These are phyloP conservation scores for Anarrhichthys ocellatus DNA, from an alignment of 2,113 vertebrate species.

Conservation along the genomic window DNA sequence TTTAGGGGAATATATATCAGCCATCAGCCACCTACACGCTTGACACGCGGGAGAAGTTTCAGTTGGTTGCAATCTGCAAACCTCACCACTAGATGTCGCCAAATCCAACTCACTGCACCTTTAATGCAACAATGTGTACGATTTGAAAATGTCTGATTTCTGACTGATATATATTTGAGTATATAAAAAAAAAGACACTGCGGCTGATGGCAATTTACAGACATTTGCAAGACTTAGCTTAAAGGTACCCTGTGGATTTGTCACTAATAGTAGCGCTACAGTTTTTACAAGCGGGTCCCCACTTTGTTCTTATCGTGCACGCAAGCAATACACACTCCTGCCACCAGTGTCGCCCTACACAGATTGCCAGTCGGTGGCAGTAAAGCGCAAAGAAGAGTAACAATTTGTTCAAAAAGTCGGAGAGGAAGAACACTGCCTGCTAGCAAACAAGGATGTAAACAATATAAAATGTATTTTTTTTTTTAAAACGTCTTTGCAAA, in stretches of 20 bases:
- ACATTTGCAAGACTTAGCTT: neutral
- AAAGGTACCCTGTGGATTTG: neutral
- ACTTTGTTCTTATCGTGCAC: neutral
- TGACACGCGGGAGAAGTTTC: neutral
- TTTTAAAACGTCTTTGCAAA: neutral
- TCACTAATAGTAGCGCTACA: neutral
- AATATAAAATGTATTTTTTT: neutral
- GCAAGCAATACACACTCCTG: neutral
- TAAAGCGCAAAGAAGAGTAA: neutral
- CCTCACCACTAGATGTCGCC: neutral
- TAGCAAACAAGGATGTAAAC: constrained; percentile 13
- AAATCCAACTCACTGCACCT: neutral
- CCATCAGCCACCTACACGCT: no score
- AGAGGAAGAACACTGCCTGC: neutral
- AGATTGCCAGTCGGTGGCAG: neutral
- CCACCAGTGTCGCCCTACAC: no score
- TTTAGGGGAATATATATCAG: no score
- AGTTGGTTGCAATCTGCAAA: neutral
- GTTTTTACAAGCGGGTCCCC: neutral
- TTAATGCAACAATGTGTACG: neutral
- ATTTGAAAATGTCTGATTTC: neutral
- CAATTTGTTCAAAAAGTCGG: neutral
- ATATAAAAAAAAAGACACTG: neutral
- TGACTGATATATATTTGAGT: neutral
- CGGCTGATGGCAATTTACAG: neutral